Percentiles rank a stretch among this genome's conserved stretches.
These are phyloP conservation scores for Zele albiditarsus DNA, from an alignment of 2,888 invertebrate species.

Conservation along the genomic window DNA sequence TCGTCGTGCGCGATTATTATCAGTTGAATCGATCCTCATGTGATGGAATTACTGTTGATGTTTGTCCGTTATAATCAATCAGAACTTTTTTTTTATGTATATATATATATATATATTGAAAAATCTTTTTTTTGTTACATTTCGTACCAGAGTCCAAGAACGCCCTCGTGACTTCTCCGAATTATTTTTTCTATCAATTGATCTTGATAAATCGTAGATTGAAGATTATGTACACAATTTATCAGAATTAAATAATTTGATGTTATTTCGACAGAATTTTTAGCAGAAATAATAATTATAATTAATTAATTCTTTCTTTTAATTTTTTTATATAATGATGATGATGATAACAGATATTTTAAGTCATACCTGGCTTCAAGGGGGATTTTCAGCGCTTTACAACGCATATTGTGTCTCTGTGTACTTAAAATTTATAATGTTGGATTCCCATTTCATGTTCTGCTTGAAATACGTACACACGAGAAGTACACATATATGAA, in stretches of 20 bases:
- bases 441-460: neutral
- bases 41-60: conserved; percentile 28
- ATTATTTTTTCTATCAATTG: neutral
- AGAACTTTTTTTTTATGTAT: neutral
- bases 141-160: neutral
- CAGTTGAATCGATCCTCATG: conserved; percentile 27
- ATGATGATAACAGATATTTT: neutral
- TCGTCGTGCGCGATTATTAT: conserved; percentile 39
- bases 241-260: neutral
- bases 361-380: neutral
- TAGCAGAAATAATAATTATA: neutral
- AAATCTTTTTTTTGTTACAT: conserved; percentile 26
- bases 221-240: neutral
- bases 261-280: neutral
- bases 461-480: neutral
- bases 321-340: neutral
- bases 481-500: neutral
- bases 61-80: neutral
- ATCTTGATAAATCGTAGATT: neutral
- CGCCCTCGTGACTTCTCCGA: neutral
- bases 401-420: conserved; percentile 1
- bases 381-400: neutral
- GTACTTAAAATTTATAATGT: conserved; percentile 10
- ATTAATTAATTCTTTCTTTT: neutral
- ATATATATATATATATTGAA: neutral